Evolutionary conservation across 2,797 vertebrate species (phyloP).

Genomic region (Aeoliscus strigatus): DNA sequence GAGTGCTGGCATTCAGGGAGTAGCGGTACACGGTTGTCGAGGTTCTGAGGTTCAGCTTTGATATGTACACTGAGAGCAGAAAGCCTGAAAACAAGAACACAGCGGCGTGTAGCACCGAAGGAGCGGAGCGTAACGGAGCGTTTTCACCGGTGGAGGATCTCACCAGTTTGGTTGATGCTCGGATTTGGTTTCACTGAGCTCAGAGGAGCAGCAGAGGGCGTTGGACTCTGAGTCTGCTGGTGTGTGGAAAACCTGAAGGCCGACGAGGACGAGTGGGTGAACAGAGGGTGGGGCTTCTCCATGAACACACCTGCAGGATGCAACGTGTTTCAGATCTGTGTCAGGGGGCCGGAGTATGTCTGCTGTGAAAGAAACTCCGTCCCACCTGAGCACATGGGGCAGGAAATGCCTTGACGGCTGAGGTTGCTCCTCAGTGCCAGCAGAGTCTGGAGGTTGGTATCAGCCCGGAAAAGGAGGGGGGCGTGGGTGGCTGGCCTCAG

Average conservation of each 20-base stretch:
- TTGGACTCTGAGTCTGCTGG: conserved; percentile 22
- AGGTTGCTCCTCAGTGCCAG: conserved; percentile 95
- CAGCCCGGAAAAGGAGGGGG: conserved; percentile 87
- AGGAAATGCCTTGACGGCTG: conserved; percentile 94
- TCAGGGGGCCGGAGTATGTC: neutral
- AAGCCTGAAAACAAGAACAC: conserved; percentile 66
- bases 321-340: conserved; percentile 5
- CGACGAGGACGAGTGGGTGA: conserved; percentile 75
- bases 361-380: neutral
- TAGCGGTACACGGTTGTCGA: conserved; percentile 83
- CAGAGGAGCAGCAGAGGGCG: conserved; percentile 19
- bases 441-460: conserved; percentile 95
- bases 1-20: conserved; percentile 84
- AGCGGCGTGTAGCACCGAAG: neutral
- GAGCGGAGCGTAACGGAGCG: neutral
- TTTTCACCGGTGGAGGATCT: neutral
- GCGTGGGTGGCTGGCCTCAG: conserved; percentile 90
- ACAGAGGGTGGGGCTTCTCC: conserved; percentile 89
- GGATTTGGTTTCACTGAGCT: conserved; percentile 33
- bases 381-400: conserved; percentile 94
- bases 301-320: conserved; percentile 87
- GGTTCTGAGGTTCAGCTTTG: conserved; percentile 79
- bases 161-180: conserved; percentile 54
- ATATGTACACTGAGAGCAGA: conserved; percentile 86
- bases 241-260: conserved; percentile 77